Evolutionary conservation across 2,797 vertebrate species (phyloP).

Genomic region (Pogonophryne albipinna): DNA sequence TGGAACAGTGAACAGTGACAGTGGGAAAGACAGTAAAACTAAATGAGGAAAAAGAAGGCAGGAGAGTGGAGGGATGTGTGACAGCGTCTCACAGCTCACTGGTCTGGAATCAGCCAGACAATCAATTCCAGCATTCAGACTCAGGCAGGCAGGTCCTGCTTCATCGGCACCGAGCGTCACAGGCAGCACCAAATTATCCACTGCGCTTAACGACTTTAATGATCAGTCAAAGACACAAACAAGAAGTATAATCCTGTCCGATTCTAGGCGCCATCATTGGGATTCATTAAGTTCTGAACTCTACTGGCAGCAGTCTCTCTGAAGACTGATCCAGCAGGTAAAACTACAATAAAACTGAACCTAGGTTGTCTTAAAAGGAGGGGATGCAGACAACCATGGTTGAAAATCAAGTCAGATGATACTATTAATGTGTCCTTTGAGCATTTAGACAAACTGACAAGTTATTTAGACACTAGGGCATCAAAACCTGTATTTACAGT

Average conservation of each 20-base stretch:
- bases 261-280: neutral
- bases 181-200: slow-evolving; percentile 28
- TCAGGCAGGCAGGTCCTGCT: slow-evolving; percentile 48
- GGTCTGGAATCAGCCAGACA: slow-evolving; percentile 71
- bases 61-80: slow-evolving; percentile 16
- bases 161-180: slow-evolving; percentile 33
- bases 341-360: no score
- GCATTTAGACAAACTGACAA: no score
- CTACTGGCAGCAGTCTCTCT: neutral
- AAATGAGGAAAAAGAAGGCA: slow-evolving; percentile 41
- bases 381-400: no score
- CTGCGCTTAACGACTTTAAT: slow-evolving; percentile 18
- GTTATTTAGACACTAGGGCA: no score
- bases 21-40: slow-evolving; percentile 53
- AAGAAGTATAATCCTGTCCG: neutral
- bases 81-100: slow-evolving; percentile 65
- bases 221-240: neutral
- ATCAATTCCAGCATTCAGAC: slow-evolving; percentile 70
- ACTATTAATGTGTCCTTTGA: no score
- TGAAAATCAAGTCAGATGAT: no score
- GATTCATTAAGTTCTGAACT: slow-evolving; percentile 1
- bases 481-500: no score
- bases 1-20: slow-evolving; percentile 44
- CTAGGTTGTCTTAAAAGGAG: no score
- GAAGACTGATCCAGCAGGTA: no score